phyloP scores from a whole-genome alignment of 2,888 invertebrate genomes.

The Yponomeuta evonymella region DNA sequence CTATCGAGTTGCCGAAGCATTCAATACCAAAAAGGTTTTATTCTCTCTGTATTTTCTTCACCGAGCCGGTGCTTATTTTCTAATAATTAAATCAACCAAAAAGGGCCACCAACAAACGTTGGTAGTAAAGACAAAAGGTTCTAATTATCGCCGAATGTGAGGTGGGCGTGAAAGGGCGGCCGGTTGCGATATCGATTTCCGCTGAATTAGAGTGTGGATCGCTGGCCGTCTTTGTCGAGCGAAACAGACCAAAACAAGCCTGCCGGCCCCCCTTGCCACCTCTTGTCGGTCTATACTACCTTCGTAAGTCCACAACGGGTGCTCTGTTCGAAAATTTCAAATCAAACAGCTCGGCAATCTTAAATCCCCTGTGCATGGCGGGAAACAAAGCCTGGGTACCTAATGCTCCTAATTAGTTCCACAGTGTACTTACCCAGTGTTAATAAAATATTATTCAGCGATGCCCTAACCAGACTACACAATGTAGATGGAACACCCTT shows the following conservation, averaged over 20 bases:
- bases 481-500: too few relatives aligned
- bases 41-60: not conserved
- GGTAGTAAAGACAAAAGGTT: conserved; percentile 37
- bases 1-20: too few relatives aligned
- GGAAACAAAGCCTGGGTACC: not conserved
- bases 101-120: not conserved
- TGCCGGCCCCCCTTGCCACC: conserved; percentile 39
- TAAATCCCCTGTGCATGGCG: not conserved
- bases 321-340: conserved; percentile 15
- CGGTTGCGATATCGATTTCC: conserved; percentile 73
- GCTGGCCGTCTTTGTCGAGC: conserved; percentile 71
- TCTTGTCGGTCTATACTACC: conserved; percentile 42
- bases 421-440: not conserved
- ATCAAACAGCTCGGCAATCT: conserved; percentile 9
- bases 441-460: not conserved
- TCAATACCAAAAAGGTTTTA: too few relatives aligned
- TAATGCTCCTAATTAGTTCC: conserved; percentile 1
- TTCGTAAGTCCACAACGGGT: conserved; percentile 41
- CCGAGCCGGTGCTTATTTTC: not conserved
- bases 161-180: conserved; percentile 65
- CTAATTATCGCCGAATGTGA: conserved; percentile 58
- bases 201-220: conserved; percentile 75
- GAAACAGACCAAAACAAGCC: conserved; percentile 76
- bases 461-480: too few relatives aligned
- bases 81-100: not conserved